These are phyloP conservation scores for Thymelicus lineola DNA, from an alignment of 2,888 invertebrate genomes.

Conservation along the genomic window DNA sequence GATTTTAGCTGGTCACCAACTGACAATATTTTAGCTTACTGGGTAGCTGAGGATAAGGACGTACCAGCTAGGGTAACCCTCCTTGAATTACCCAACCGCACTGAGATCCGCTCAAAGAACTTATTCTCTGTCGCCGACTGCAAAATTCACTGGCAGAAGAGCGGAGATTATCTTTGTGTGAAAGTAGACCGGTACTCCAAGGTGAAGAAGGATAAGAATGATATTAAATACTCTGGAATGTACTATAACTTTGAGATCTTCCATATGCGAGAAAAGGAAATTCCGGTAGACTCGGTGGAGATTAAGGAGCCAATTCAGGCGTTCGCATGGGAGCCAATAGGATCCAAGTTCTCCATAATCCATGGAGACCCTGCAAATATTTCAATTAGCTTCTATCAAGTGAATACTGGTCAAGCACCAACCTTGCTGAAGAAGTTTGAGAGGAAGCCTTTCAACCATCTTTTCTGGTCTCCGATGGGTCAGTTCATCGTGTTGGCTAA, in stretches of 20 bases:
- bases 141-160: constrained; percentile 99
- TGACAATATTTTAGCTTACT: constrained; percentile 97
- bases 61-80: constrained; percentile 98
- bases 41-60: constrained; percentile 99
- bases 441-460: constrained; percentile 94
- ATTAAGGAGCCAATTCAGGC: constrained; percentile 96
- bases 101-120: constrained; percentile 96
- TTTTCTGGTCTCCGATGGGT: constrained; percentile 98
- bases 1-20: constrained; percentile 99
- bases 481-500: constrained; percentile 98
- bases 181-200: constrained; percentile 93
- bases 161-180: constrained; percentile 98
- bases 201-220: constrained; percentile 96
- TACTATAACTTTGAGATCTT: constrained; percentile 99
- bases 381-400: constrained; percentile 95
- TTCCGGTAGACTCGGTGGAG: constrained; percentile 98
- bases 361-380: constrained; percentile 95
- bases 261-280: constrained; percentile 98
- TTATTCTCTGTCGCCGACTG: constrained; percentile 99
- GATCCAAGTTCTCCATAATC: constrained; percentile 98
- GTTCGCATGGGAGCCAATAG: constrained; percentile 99
- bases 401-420: constrained; percentile 95
- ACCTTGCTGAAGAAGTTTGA: constrained; percentile 94
- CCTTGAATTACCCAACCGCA: constrained; percentile 95
- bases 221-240: constrained; percentile 97